A percentile compares a stretch with the other conserved stretches of the same genome.
These are phyloP conservation scores for Prionailurus viverrinus DNA, from an alignment of 2,113 vertebrate genomes.

Conservation along the genomic window DNA sequence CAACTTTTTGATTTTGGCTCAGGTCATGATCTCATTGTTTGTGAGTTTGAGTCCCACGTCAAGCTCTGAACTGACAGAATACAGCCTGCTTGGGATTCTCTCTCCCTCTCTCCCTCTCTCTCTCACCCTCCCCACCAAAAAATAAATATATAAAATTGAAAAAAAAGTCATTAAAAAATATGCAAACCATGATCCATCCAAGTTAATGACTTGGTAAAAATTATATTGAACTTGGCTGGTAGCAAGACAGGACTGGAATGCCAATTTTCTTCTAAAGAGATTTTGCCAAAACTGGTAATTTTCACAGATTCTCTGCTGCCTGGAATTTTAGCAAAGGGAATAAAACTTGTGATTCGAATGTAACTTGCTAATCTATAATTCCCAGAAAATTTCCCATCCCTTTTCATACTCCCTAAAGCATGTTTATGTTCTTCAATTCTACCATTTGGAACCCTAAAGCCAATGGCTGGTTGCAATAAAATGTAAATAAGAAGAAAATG, in stretches of 20 bases:
- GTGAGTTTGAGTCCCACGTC: too few species aligned
- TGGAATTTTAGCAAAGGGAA: slow-evolving; percentile 39
- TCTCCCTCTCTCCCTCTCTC: too few species aligned
- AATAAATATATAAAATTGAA: too few species aligned
- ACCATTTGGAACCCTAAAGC: slow-evolving; percentile 78
- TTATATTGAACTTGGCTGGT: background rate
- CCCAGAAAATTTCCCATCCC: slow-evolving; percentile 63
- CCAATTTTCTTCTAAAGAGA: background rate
- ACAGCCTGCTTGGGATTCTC: too few species aligned
- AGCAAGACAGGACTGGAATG: background rate
- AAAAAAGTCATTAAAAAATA: background rate
- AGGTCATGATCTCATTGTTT: too few species aligned
- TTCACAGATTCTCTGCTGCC: background rate
- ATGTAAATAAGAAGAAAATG: slow-evolving; percentile 54
- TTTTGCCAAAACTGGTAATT: background rate
- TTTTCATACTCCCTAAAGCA: slow-evolving; percentile 70
- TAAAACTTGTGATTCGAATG: slow-evolving; percentile 71
- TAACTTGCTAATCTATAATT: slow-evolving; percentile 77
- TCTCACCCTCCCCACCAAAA: too few species aligned
- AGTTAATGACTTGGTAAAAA: background rate
- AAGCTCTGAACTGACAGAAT: too few species aligned
- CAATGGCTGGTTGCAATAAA: slow-evolving; percentile 58
- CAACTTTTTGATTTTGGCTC: too few species aligned
- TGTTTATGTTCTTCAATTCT: slow-evolving; percentile 67
- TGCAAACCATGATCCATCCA: background rate